Evolutionary conservation across 1,140 invertebrate genomes (phyloP).

Genomic region (Meloidogyne chitwoodi): DNA sequence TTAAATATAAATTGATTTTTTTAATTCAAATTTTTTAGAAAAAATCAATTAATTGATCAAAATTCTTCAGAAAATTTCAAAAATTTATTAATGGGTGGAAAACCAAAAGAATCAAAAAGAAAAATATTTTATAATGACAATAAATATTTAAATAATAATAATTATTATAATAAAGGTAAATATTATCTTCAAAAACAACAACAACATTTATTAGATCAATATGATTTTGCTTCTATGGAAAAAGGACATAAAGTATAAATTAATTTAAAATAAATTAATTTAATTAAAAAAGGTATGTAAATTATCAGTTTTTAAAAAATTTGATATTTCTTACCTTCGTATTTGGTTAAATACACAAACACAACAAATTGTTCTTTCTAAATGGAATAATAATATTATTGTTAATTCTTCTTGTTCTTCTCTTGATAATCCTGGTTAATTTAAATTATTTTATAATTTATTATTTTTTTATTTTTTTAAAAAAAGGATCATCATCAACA

Average conservation of each 20-base stretch:
- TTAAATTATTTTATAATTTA: not conserved
- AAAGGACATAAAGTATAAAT: slow-evolving; percentile 5
- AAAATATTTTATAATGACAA: not conserved
- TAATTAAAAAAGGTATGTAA: slow-evolving; percentile 42
- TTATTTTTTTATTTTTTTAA: not conserved
- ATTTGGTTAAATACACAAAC: slow-evolving; percentile 48
- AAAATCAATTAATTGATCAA: not conserved
- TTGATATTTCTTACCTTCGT: slow-evolving; percentile 51
- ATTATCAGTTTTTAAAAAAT: slow-evolving; percentile 51
- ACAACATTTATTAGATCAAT: not conserved
- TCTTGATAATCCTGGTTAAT: not conserved
- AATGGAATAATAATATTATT: slow-evolving; percentile 19
- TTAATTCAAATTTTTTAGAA: too few relatives aligned
- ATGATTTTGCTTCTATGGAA: slow-evolving; percentile 10
- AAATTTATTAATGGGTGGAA: not conserved
- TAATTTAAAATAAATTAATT: not conserved
- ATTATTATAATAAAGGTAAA: not conserved
- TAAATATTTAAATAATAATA: too few relatives aligned
- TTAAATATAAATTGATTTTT: too few relatives aligned
- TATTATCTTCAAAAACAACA: not conserved
- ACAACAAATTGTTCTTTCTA: slow-evolving; percentile 49
- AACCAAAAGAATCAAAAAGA: not conserved
- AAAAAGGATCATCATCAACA: not conserved
- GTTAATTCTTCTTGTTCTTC: not conserved
- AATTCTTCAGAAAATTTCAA: not conserved